Percentiles rank a stretch among this genome's conserved stretches.
These are phyloP conservation scores for Gambelia wislizenii DNA, from an alignment of 2,797 vertebrate genomes.

Conservation along the genomic window DNA sequence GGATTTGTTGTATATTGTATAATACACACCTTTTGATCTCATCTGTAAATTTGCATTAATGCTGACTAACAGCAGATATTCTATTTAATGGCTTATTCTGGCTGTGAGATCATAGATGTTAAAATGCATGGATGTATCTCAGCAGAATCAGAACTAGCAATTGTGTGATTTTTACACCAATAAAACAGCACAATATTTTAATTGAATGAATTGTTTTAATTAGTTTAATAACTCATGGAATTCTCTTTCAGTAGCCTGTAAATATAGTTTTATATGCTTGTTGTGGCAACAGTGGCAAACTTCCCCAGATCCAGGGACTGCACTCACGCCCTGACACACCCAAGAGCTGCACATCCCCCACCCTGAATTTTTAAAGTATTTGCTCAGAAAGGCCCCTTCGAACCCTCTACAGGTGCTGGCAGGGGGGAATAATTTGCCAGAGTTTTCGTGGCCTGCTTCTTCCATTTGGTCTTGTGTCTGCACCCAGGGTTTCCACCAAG, in stretches of 20 bases:
- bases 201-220: constrained; percentile 74
- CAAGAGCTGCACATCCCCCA: no score
- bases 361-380: no score
- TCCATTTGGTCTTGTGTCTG: no score
- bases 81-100: constrained; percentile 95
- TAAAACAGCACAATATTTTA: constrained; percentile 97
- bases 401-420: no score
- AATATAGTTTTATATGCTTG: background rate
- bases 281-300: background rate
- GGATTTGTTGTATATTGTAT: constrained; percentile 91
- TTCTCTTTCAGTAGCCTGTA: constrained; percentile 22
- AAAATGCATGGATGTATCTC: constrained; percentile 95
- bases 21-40: constrained; percentile 93
- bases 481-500: no score
- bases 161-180: constrained; percentile 98
- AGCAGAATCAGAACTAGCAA: constrained; percentile 94
- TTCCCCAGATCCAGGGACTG: no score
- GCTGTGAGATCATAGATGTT: constrained; percentile 95
- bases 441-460: no score
- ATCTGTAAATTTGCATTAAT: constrained; percentile 96
- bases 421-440: no score
- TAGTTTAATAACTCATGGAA: constrained; percentile 55
- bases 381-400: no score
- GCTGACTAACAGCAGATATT: constrained; percentile 94
- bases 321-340: no score